Percentiles rank a stretch among this genome's conserved stretches.
Conservation (phyloP, 2,113 vertebrate genomes). For the Bombycilla garrulus region DNA sequence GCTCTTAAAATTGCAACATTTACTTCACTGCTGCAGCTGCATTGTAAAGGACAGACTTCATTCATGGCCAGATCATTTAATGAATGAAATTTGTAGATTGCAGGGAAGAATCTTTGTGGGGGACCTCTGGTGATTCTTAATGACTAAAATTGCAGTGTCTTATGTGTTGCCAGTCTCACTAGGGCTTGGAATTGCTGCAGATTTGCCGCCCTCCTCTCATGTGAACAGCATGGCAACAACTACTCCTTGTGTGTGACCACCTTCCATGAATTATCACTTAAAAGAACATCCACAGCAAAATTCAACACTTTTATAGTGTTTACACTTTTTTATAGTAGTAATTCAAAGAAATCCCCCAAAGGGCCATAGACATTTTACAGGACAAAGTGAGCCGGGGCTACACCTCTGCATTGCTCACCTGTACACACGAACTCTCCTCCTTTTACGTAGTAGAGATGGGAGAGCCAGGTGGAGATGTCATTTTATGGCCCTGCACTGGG, state of each 20-base stretch:
- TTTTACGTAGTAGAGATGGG: not conserved
- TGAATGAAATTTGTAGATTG: not conserved
- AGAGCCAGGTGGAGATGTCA: not conserved
- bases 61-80: not conserved
- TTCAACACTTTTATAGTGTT: not conserved
- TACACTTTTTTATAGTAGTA: not conserved
- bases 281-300: not conserved
- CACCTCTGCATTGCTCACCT: not conserved
- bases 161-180: not conserved
- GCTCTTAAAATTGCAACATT: not conserved
- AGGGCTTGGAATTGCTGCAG: not conserved
- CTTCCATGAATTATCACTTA: not conserved
- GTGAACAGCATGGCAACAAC: not conserved
- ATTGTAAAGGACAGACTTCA: not conserved
- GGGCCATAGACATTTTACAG: not conserved
- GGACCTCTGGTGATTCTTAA: not conserved
- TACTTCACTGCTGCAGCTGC: not conserved
- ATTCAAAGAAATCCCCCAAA: not conserved
- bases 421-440: not conserved
- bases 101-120: not conserved
- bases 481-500: not conserved
- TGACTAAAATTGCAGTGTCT: not conserved
- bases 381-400: not conserved
- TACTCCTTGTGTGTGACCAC: not conserved
- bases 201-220: not conserved